Evolutionary conservation across 2,113 vertebrate species (phyloP).

Genomic region (Sphaerodactylus townsendi): DNA sequence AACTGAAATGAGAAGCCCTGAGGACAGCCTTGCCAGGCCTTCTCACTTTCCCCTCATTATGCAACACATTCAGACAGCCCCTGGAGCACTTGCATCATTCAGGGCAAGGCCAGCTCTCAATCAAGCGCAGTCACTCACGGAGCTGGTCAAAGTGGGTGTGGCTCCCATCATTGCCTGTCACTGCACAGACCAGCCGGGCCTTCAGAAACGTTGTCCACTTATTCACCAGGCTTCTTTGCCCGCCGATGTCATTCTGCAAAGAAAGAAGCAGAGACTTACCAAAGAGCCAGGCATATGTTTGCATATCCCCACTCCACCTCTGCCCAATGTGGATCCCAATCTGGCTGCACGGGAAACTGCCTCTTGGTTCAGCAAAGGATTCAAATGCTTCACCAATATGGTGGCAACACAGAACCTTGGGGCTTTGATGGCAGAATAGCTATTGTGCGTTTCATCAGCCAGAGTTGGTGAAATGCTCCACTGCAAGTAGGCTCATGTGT

Average conservation of each 20-base stretch:
- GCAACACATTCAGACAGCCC: neutral
- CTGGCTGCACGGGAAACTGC: too few species aligned
- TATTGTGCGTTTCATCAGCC: neutral
- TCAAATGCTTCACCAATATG: neutral
- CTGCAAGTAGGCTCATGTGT: neutral
- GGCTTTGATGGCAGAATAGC: neutral
- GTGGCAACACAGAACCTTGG: neutral
- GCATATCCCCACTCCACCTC: too few species aligned
- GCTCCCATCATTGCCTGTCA: slow-evolving; percentile 85
- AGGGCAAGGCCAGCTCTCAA: neutral
- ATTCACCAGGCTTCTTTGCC: slow-evolving; percentile 94
- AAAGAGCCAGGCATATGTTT: neutral
- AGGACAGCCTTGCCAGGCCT: neutral
- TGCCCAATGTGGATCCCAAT: neutral
- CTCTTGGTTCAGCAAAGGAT: neutral
- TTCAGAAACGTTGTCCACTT: slow-evolving; percentile 99
- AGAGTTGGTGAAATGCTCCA: neutral
- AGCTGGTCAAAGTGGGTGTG: slow-evolving; percentile 95
- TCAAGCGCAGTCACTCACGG: slow-evolving; percentile 78
- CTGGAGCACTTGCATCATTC: neutral
- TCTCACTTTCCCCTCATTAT: neutral
- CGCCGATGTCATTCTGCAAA: slow-evolving; percentile 91
- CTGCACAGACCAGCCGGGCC: slow-evolving; percentile 89
- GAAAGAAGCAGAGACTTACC: neutral
- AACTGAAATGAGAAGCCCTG: neutral